A percentile compares a stretch with the other conserved stretches of the same genome.
Conservation (phyloP, 2,888 invertebrate genomes). For the Druceiella hillmani region DNA sequence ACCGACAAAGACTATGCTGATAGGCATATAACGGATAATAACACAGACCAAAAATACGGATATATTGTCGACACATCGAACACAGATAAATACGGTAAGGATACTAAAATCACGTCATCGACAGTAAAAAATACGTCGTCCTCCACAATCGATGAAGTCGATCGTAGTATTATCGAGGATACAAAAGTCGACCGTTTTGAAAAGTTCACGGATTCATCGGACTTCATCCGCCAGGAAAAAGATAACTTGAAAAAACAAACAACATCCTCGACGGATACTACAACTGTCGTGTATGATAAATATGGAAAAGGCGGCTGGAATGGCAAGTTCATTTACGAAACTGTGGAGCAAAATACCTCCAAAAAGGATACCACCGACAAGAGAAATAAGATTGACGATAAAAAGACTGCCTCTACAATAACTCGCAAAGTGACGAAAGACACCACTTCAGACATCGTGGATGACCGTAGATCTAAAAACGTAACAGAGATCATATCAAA, state of each 20-base stretch:
- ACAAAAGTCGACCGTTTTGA: constrained; percentile 33
- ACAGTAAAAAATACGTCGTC: neutral
- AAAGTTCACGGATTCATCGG: constrained; percentile 37
- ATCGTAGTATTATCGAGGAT: constrained; percentile 28
- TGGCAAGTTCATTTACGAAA: constrained; percentile 52
- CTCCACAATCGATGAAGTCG: neutral
- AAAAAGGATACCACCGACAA: constrained; percentile 44
- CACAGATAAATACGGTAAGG: constrained; percentile 22
- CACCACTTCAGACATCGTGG: constrained; percentile 10
- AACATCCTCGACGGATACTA: constrained; percentile 32
- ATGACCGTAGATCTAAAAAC: too few relatives aligned
- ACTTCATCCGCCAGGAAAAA: constrained; percentile 43
- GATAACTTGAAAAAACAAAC: constrained; percentile 43
- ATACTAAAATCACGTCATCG: neutral
- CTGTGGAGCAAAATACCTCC: constrained; percentile 38
- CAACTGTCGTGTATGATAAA: constrained; percentile 34
- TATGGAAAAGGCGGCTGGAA: constrained; percentile 51
- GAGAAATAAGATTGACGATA: constrained; percentile 33
- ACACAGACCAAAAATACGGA: constrained; percentile 25
- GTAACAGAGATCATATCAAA: too few relatives aligned
- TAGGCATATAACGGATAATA: constrained; percentile 34
- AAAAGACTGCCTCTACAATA: constrained; percentile 43
- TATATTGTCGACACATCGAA: constrained; percentile 23
- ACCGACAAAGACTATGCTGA: constrained; percentile 41
- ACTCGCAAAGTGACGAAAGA: too few relatives aligned